Base-by-base conservation (phyloP, 2,113 vertebrate genomes). In the Petrocephalus zakoni region DNA sequence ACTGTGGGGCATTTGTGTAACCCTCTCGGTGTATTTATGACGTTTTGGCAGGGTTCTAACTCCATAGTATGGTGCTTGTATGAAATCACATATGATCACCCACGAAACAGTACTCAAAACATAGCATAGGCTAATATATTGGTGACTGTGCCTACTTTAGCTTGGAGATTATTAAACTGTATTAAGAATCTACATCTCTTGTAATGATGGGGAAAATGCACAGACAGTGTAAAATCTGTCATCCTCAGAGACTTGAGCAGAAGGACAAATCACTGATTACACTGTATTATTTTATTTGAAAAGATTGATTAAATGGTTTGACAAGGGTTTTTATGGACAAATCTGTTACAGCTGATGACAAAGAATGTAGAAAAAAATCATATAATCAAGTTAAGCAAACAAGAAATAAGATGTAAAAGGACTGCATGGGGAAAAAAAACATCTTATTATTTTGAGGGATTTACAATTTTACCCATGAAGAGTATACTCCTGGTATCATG, bases 381-480 rank as follows among this genome's bases (percentile, higher is more conserved):
- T 42, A 78, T 42, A 42, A 78, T 78, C 72, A 78, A 78, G 5
- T 78, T 42, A 78, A 42, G 34, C 34, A 19, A 42, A 78, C 4
- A 78, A 42, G 34, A 17, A 78, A 42, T 78, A 78, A 78, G 34
- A 42, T 37, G 34, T 78, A 8, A 42, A 42, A 37, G 72, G 34
- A 19, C 72, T 42, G 29, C 72, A 2, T 34, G 19, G 72, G 17
- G 42, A 75, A 58, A 72, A 37, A 78, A 75, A 4, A 37, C 68
- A 37, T 82, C 46, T 55, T 56, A 81, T 83, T 89, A 87, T 86
- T 56, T 56, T 37, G 87, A 91, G 47, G 96, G 95, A 90, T 96
- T 95, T 34, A 92, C 68, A 19, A 95, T 94, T 90, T 94, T 96
- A 85, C 95, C 96, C 90, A 95, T 88, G 88, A 96, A 96, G 17